Evolutionary conservation across 2,888 invertebrate species (phyloP).

Genomic region (Erannis defoliaria): DNA sequence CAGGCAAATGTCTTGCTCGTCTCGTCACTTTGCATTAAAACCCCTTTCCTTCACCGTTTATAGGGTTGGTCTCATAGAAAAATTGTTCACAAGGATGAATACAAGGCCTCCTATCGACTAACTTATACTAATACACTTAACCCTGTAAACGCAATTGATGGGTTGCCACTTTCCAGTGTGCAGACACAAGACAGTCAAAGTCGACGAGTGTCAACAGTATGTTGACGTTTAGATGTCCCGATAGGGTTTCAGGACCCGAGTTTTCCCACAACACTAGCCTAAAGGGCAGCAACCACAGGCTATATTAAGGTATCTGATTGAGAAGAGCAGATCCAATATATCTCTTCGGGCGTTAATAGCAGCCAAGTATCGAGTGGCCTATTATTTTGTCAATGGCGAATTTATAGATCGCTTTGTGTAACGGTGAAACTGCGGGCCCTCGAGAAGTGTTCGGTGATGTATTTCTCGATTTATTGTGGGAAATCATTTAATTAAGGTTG

Average conservation of each 20-base stretch:
- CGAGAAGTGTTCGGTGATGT: slow-evolving; percentile 38
- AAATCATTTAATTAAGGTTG: slow-evolving; percentile 44
- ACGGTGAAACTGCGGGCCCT: slow-evolving; percentile 63
- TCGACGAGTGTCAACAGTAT: slow-evolving; percentile 7
- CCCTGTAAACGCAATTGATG: no score
- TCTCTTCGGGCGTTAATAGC: slow-evolving; percentile 85
- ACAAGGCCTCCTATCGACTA: no score
- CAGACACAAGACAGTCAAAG: background rate
- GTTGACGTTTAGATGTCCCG: slow-evolving; percentile 28
- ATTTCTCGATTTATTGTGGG: slow-evolving; percentile 46
- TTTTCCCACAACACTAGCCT: slow-evolving; percentile 21
- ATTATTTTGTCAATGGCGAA: slow-evolving; percentile 85
- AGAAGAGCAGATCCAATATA: slow-evolving; percentile 81
- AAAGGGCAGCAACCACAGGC: slow-evolving; percentile 34
- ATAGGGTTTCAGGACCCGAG: slow-evolving; percentile 7
- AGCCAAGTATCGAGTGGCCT: slow-evolving; percentile 78
- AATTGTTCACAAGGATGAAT: no score
- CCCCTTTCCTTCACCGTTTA: no score
- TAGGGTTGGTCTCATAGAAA: no score
- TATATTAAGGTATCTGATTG: slow-evolving; percentile 84
- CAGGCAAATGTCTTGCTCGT: no score
- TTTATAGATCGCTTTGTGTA: slow-evolving; percentile 79
- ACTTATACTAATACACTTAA: no score
- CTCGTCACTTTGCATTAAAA: no score
- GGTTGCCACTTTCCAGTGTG: background rate